Evolutionary conservation across 1,140 invertebrate genomes (phyloP).

Genomic region (Drosophila ananassae): DNA sequence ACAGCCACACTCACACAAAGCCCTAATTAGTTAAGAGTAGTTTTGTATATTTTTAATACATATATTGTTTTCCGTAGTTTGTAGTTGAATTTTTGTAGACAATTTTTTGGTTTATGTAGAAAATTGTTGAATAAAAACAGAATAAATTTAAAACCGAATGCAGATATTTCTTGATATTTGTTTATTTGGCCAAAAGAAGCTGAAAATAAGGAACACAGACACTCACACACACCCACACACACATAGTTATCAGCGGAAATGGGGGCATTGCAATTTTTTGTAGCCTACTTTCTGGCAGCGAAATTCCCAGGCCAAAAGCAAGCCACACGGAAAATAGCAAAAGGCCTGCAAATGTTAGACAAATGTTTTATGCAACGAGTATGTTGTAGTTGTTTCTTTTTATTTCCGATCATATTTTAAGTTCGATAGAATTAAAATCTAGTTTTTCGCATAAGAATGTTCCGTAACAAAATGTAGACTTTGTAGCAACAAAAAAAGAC

Average conservation of each 20-base stretch:
- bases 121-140: conserved; percentile 42
- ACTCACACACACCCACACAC: conserved; percentile 5
- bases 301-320: conserved; percentile 49
- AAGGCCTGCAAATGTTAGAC: conserved; percentile 21
- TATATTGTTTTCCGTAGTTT: conserved; percentile 60
- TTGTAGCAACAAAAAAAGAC: conserved; percentile 78
- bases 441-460: conserved; percentile 77
- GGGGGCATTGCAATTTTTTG: conserved; percentile 6
- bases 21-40: conserved; percentile 39
- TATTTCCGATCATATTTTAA: conserved; percentile 36
- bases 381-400: conserved; percentile 52
- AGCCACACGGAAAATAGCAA: conserved; percentile 27
- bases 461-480: conserved; percentile 80
- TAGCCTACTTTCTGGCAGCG: conserved; percentile 52
- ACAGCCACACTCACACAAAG: neutral
- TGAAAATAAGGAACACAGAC: neutral
- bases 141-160: conserved; percentile 7
- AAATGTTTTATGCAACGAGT: conserved; percentile 52
- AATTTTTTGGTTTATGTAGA: conserved; percentile 51
- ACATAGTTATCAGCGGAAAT: neutral
- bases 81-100: conserved; percentile 51
- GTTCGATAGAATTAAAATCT: conserved; percentile 19
- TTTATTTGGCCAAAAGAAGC: conserved; percentile 27
- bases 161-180: conserved; percentile 12
- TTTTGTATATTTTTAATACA: conserved; percentile 43